Base-by-base conservation (phyloP, 2,888 invertebrate genomes). In the Panorpa germanica region DNA sequence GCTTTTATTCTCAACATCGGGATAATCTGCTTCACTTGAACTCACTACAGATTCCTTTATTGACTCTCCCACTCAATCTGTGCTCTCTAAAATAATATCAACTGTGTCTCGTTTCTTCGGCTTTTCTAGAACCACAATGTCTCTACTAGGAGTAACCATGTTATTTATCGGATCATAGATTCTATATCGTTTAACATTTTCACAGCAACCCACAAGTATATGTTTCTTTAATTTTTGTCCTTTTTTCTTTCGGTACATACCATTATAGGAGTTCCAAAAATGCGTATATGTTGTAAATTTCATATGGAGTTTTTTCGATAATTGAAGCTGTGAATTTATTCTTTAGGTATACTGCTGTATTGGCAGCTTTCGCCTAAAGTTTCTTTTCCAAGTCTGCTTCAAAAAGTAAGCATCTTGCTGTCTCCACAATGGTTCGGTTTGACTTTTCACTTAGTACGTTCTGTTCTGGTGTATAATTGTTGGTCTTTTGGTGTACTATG, bases 271-370 rank as follows among this genome's bases (percentile, higher is more conserved):
- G n/a, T n/a, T n/a, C n/a, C n/a, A 41, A 47, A 48, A 14, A 43
- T 31, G 37, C 37, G 33, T 6, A 45, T 11, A 25, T 53, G 40
- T 25, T 35, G 35, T 2, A 53, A 27, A 37, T 10, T 35, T 49
- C 48, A 35, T 38, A 41, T 4, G 50, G 45, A 2, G 44, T 46
- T 36, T 41, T 38, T n/a, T 31, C 25, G 6, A 41, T 30, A 17
- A 33, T 28, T 10, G 32, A 22, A 12, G 11, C 26, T 32, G n/a
- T 20, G 18, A 3, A 29, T 29, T 15, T 29, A 15, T 29, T 29
- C 22, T 12, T 29, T 16, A 29, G 16, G 16, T 29, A 29, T 8
- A 14, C 16, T 13, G 29, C 21, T 14, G 23, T 29, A 23, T 11
- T 15, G 4, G 16, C 23, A 9, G 29, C 23, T 23, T 29, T 23